phyloP scores from a whole-genome alignment of 1,140 invertebrate genomes.

The Arion vulgaris region DNA sequence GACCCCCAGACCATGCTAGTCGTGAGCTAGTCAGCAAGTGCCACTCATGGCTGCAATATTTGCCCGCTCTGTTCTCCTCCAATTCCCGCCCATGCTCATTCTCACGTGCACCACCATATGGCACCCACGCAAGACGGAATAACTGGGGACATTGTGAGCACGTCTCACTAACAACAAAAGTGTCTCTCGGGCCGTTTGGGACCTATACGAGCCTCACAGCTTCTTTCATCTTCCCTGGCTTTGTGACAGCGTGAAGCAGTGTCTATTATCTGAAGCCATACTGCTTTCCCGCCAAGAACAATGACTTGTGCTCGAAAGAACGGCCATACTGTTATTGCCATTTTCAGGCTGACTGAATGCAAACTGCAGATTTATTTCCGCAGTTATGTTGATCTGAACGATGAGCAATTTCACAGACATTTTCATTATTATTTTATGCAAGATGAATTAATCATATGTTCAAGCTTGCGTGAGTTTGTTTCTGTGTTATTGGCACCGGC shows the following conservation, averaged over 20 bases:
- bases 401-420: not conserved
- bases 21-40: not conserved
- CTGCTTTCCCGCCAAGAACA: not conserved
- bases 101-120: constrained; percentile 34
- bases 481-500: constrained; percentile 1
- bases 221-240: not conserved
- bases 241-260: not conserved
- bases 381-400: not conserved
- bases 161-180: constrained; percentile 11
- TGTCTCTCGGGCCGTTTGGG: not conserved
- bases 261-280: not conserved
- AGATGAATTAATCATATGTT: not conserved
- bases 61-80: not conserved
- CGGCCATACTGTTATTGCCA: constrained; percentile 17
- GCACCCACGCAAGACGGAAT: constrained; percentile 19
- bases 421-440: not conserved
- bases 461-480: constrained; percentile 17
- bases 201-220: not conserved
- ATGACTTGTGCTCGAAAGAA: not conserved
- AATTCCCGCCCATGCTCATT: constrained; percentile 13
- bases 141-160: not conserved
- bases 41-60: not conserved
- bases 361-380: constrained; percentile 24
- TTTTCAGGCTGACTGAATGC: constrained; percentile 13
- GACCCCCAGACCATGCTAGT: not conserved